phyloP scores from a whole-genome alignment of 1,140 invertebrate species.

The Heliconius nattereri region DNA sequence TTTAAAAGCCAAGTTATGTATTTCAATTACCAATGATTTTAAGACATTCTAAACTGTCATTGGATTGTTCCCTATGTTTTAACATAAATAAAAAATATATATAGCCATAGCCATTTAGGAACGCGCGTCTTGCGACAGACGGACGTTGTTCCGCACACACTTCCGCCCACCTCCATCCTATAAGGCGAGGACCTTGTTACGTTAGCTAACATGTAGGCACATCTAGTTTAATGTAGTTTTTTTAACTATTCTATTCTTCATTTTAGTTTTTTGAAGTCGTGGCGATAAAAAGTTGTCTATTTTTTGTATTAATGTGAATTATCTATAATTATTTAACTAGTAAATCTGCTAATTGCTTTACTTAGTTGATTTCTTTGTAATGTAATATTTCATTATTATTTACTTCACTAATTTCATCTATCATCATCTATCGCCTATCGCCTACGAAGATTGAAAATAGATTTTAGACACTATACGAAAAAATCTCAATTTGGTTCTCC shows the following conservation, averaged over 20 bases:
- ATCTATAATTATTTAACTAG: background rate
- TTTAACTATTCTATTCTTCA: background rate
- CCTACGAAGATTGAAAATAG: too few species aligned
- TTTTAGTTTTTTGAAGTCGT: background rate
- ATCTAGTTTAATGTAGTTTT: slow-evolving; percentile 26
- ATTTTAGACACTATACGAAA: background rate
- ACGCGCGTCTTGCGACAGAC: slow-evolving; percentile 32
- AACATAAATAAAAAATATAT: slow-evolving; percentile 28
- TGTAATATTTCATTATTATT: too few species aligned
- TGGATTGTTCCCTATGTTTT: background rate
- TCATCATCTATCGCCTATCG: too few species aligned
- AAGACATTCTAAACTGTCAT: too few species aligned
- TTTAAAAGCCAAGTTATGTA: too few species aligned
- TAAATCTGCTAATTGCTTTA: too few species aligned
- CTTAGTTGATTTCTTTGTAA: too few species aligned
- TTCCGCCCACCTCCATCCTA: slow-evolving; percentile 62
- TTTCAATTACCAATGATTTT: too few species aligned
- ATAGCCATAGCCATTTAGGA: slow-evolving; percentile 25
- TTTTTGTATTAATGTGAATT: background rate
- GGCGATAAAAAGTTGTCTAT: background rate
- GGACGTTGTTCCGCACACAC: slow-evolving; percentile 46
- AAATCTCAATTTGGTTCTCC: background rate
- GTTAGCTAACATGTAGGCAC: slow-evolving; percentile 54
- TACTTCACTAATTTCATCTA: too few species aligned
- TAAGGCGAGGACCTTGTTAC: slow-evolving; percentile 64